Evolutionary conservation across 53 echinoderm and acorn worm species (phyloP), one percentile per base, ranked within the genome.

Genomic region (Holothuria leucospilota): DNA sequence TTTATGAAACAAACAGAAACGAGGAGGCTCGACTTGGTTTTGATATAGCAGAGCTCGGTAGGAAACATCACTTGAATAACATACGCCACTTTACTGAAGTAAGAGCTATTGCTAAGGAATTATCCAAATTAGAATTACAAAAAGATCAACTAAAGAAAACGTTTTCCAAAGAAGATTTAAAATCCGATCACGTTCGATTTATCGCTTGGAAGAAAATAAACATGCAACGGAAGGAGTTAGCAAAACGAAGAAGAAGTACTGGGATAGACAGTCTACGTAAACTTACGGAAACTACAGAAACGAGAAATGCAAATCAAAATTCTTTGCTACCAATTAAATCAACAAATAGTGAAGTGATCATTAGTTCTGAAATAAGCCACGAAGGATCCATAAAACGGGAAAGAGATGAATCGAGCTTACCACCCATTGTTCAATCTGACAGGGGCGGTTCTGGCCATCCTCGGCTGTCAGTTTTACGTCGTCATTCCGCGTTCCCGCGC

Each of bases 31-130:
- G 60, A 42, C 79, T 78, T 53, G 79, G 27, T 21, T 78, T 59
- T 18, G 79, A 56, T 26, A 24, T 78, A 4, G 79, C 59, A 11
- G 58, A 78, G 30, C 56, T 78, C 11, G 60, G 60, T 15, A 56
- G 79, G 26, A 78, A 78, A 20, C 79, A 78, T 78, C 79, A 78
- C 20, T 56, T 78, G 16, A 78, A 25, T 24, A 78, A 30, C 30
- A 78, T 78, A 59, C 53, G 79, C 13, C 79, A 78, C 25, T 78
- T 59, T 24, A 59, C 59, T 11, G 79, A 78, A 56, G 60, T 78
- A 27, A 56, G 29, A 56, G 52, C 79, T 29, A 56, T 78, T 15
- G 28, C 79, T 6, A 78, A 78, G 53, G 79, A 78, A 51, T 26
- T 78, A 26, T 51, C 56, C 13, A 59, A 29, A 21, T 59, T 78